Evolutionary conservation across 2,888 invertebrate species (phyloP), one percentile per base, ranked within the genome.

Genomic region (Heteromurus nitidus): DNA sequence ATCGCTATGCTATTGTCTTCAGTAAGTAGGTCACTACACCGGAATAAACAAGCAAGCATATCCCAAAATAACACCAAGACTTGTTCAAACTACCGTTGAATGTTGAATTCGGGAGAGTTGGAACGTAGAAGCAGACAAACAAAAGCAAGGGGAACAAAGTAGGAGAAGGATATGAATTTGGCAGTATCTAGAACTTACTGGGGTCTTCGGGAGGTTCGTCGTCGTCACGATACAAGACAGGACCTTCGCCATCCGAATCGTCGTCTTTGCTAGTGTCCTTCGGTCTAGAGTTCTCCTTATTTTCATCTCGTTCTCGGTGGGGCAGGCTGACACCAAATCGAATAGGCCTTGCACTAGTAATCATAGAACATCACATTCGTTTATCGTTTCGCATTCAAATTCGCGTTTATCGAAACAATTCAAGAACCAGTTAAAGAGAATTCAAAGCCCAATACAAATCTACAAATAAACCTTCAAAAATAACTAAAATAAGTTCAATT

Each of bases 221-320:
- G 22, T 85, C 89, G 42, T 93, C 93, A 87, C 94, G 92, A 90
- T 95, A 94, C 86, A 94, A 92, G 85, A 94, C 93, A 44, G 92
- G 92, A 44, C 92, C 92, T 80, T 87, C 87, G 62, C 80, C 85
- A 89, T 93, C 91, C 85, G 91, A 91, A 60, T 92, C 91, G 87
- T 93, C 93, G 68, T 88, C 88, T 60, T 86, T 85, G 5, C 83
- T 69, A 22, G 79, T 84, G 60, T 85, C 87, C 53, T 87, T 85
- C 62, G 87, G 86, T 79, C 81, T 82, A 16, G 86, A 75, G 76
- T 86, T 87, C 95, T 85, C 86, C 72, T 87, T 86, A 75, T 88
- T 89, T 90, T 96, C 96, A 90, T 96, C 96, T 90, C 96, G 95
- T 89, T 96, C 96, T 88, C 93, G 89, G 58, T 94, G 93, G 89